Percentiles rank a stretch among this genome's conserved stretches.
Conservation (phyloP, 2,888 invertebrate genomes). For the Thecophora atra region DNA sequence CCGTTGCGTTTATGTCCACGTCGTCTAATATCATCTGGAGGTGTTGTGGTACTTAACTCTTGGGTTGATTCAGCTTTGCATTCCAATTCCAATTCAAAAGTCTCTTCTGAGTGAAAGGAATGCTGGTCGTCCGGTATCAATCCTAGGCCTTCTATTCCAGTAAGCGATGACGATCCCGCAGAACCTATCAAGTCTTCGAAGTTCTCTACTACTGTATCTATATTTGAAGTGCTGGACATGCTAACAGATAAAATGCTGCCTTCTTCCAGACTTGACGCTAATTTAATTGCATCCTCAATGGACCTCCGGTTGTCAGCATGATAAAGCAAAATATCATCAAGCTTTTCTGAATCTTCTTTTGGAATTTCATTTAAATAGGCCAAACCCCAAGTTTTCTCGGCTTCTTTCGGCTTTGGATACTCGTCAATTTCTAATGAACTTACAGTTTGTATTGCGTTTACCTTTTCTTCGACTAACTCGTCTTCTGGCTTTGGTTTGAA, state of each 20-base stretch:
- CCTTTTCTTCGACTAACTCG: constrained; percentile 61
- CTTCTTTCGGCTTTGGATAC: constrained; percentile 53
- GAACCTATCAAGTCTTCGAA: constrained; percentile 63
- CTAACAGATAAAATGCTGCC: constrained; percentile 71
- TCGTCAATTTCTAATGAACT: constrained; percentile 49
- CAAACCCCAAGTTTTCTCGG: constrained; percentile 57
- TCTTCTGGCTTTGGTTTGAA: constrained; percentile 75
- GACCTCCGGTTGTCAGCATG: constrained; percentile 55
- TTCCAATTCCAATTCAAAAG: constrained; percentile 56
- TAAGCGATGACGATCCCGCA: constrained; percentile 62
- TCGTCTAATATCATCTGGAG: constrained; percentile 56
- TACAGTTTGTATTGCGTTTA: constrained; percentile 52
- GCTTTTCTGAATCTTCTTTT: constrained; percentile 53
- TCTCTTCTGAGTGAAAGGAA: constrained; percentile 54
- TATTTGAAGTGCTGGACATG: constrained; percentile 70
- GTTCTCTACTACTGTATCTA: constrained; percentile 65
- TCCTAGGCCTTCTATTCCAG: constrained; percentile 61
- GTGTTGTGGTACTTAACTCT: constrained; percentile 51
- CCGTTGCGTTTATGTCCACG: constrained; percentile 70
- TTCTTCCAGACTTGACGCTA: constrained; percentile 71
- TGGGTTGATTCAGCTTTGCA: constrained; percentile 55
- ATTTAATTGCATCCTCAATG: constrained; percentile 66
- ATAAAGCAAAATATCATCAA: constrained; percentile 57
- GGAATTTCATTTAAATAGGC: constrained; percentile 60
- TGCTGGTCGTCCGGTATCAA: constrained; percentile 53